phyloP scores from a whole-genome alignment of 2,888 invertebrate species.

The Drosophila trichaetosa region DNA sequence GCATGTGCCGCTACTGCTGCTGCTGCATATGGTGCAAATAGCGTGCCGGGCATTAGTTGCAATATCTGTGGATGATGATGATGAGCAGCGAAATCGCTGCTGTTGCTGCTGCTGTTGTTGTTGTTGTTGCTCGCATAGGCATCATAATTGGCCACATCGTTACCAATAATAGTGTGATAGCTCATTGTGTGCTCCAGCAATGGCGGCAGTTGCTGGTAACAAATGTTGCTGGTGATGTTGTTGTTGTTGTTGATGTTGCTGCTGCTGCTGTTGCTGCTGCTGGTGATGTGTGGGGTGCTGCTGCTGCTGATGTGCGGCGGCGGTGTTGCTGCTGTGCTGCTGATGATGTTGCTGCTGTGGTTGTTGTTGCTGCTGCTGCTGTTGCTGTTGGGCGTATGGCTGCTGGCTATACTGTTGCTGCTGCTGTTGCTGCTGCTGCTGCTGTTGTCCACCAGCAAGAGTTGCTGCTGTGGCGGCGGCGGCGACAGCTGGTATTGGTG shows the following conservation, averaged over 20 bases:
- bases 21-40: constrained; percentile 77
- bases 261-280: constrained; percentile 65
- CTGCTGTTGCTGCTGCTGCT: constrained; percentile 30
- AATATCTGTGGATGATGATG: constrained; percentile 69
- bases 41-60: constrained; percentile 81
- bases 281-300: constrained; percentile 64
- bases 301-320: constrained; percentile 51
- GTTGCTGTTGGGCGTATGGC: constrained; percentile 73
- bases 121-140: constrained; percentile 42
- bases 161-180: constrained; percentile 94
- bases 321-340: constrained; percentile 56
- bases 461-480: constrained; percentile 73
- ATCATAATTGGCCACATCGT: constrained; percentile 76
- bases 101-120: constrained; percentile 30
- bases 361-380: constrained; percentile 35
- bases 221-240: constrained; percentile 72
- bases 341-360: constrained; percentile 59
- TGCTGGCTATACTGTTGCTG: constrained; percentile 73
- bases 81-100: constrained; percentile 72
- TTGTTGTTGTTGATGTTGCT: constrained; percentile 62
- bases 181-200: constrained; percentile 86
- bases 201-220: constrained; percentile 86
- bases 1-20: constrained; percentile 53
- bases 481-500: constrained; percentile 85
- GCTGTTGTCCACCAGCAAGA: constrained; percentile 61